Evolutionary conservation across 2,888 invertebrate species (phyloP).

Genomic region (Prostheceraeus crozeri): DNA sequence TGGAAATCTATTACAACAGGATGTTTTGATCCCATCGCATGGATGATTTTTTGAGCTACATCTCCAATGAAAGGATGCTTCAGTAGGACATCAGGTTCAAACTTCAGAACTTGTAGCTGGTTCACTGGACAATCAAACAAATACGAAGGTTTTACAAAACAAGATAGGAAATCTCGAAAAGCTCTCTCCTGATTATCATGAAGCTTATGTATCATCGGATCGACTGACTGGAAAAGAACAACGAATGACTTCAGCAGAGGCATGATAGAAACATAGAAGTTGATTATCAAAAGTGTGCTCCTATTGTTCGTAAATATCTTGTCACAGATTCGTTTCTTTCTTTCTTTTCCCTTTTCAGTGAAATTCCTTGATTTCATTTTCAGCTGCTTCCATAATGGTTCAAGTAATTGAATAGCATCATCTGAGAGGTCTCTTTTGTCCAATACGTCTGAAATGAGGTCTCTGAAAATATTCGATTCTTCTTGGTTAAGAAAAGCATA

Average conservation of each 20-base stretch:
- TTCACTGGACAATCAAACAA: too few relatives aligned
- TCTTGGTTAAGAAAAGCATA: conserved; percentile 15
- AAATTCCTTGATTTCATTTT: conserved; percentile 30
- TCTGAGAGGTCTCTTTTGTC: conserved; percentile 2
- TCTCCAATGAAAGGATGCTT: too few relatives aligned
- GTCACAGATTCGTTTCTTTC: conserved; percentile 25
- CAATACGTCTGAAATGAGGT: not conserved
- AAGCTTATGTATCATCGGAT: conserved; percentile 29
- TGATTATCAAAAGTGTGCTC: conserved; percentile 23
- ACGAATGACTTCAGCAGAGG: conserved; percentile 30
- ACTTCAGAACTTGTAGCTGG: too few relatives aligned
- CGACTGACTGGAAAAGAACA: conserved; percentile 22
- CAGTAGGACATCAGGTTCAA: too few relatives aligned
- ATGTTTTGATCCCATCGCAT: too few relatives aligned
- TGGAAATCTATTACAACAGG: too few relatives aligned
- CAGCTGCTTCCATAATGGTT: conserved; percentile 17
- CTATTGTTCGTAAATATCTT: conserved; percentile 2
- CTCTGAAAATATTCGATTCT: conserved; percentile 4
- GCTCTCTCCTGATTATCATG: conserved; percentile 23
- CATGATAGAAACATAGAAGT: conserved; percentile 27
- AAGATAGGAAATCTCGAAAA: conserved; percentile 23
- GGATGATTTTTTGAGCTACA: too few relatives aligned
- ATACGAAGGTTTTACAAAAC: conserved; percentile 34
- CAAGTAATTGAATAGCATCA: not conserved
- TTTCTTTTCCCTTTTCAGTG: conserved; percentile 21